phyloP scores from a whole-genome alignment of 2,113 vertebrate species.

The Charadrius vociferus region DNA sequence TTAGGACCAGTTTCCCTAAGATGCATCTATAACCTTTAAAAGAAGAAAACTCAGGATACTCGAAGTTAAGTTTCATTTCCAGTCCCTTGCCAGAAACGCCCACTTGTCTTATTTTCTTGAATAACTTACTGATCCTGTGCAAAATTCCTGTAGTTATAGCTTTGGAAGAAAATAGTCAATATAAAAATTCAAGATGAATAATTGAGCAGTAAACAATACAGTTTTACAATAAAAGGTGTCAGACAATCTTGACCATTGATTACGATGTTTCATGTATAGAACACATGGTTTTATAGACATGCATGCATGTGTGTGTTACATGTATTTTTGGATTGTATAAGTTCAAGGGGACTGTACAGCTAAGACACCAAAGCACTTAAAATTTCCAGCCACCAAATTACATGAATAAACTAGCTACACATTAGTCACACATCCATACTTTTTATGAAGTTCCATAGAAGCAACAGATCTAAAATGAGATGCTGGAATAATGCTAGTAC shows the following conservation, averaged over 20 bases:
- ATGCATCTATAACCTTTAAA: not conserved
- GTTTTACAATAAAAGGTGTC: not conserved
- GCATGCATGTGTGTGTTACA: accelerated
- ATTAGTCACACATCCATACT: not conserved
- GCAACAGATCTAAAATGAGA: not conserved
- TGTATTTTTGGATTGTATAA: not conserved
- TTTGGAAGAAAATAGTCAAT: not conserved
- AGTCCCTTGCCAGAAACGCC: not conserved
- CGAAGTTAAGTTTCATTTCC: not conserved
- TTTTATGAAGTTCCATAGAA: not conserved
- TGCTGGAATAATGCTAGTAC: not conserved
- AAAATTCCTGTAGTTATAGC: not conserved
- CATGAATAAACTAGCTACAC: not conserved
- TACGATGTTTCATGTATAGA: not conserved
- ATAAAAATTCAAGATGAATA: not conserved
- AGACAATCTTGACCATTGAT: not conserved
- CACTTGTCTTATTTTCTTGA: not conserved
- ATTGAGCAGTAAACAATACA: not conserved
- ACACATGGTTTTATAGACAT: not conserved
- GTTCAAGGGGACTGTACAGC: not conserved
- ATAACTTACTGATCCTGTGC: not conserved
- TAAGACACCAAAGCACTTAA: not conserved
- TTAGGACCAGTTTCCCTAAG: not conserved
- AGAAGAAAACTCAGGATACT: not conserved
- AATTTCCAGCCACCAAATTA: not conserved